phyloP scores from a whole-genome alignment of 2,113 vertebrate species.

The Cynopterus brachyotis region DNA sequence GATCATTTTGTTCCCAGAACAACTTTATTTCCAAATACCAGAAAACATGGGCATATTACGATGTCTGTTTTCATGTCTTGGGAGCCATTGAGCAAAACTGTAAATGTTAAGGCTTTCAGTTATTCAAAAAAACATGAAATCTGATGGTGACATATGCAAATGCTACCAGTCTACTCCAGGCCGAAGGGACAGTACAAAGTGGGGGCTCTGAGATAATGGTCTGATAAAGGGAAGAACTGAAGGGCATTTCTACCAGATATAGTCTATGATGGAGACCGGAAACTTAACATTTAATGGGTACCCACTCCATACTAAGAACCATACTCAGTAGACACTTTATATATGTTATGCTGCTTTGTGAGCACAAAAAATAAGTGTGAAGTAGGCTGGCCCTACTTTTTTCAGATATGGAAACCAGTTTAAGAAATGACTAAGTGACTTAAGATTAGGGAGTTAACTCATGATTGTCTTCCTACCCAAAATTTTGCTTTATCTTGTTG shows the following conservation, averaged over 20 bases:
- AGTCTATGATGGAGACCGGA: not conserved
- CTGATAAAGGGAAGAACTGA: not conserved
- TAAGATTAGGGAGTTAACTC: not conserved
- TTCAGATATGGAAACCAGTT: not conserved
- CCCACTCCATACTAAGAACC: not conserved
- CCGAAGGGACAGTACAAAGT: not conserved
- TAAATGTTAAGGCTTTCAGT: not conserved
- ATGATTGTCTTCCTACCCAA: not conserved
- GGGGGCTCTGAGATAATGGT: not conserved
- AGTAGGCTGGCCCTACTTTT: accelerated
- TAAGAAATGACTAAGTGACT: not conserved
- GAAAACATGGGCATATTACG: not conserved
- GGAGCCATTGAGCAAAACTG: not conserved
- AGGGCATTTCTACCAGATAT: not conserved
- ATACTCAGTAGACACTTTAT: not conserved
- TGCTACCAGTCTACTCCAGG: not conserved
- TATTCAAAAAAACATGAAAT: not conserved
- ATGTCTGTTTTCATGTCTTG: not conserved
- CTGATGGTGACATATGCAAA: not conserved
- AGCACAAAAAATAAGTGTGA: not conserved
- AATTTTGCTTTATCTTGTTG: not conserved
- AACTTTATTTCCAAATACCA: not conserved
- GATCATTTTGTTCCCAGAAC: not conserved
- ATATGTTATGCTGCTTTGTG: not conserved
- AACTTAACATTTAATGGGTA: not conserved